These are phyloP conservation scores for Limenitis camilla DNA, from an alignment of 2,888 invertebrate genomes.

Conservation along the genomic window DNA sequence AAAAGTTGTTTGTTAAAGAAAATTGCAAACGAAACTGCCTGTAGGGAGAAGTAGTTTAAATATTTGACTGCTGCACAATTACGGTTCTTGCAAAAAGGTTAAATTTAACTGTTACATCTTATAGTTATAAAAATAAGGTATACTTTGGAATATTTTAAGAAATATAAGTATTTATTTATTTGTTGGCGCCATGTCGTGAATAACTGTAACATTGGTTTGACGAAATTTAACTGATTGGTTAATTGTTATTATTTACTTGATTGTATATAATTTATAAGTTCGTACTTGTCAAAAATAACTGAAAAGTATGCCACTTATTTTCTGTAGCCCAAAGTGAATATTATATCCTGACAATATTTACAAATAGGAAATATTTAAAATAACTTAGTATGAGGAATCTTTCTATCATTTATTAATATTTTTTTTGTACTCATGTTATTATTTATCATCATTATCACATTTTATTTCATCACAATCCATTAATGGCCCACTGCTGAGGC, in stretches of 20 bases:
- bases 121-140: slow-evolving; percentile 19
- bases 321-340: too few relatives aligned
- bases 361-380: too few relatives aligned
- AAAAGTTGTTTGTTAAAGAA: slow-evolving; percentile 31
- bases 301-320: too few relatives aligned
- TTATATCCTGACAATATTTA: too few relatives aligned
- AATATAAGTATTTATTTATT: slow-evolving; percentile 28
- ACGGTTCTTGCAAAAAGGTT: slow-evolving; percentile 49
- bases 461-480: too few relatives aligned
- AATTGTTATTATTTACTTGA: slow-evolving; percentile 53
- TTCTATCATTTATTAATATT: not conserved
- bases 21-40: slow-evolving; percentile 43
- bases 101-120: slow-evolving; percentile 27
- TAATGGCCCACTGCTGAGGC: too few relatives aligned
- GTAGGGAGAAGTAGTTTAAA: slow-evolving; percentile 54
- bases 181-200: slow-evolving; percentile 49
- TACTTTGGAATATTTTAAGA: not conserved
- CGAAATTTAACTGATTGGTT: slow-evolving; percentile 63
- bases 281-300: slow-evolving; percentile 35
- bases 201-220: slow-evolving; percentile 65
- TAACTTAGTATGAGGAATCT: too few relatives aligned
- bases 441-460: not conserved
- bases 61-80: slow-evolving; percentile 63
- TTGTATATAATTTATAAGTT: slow-evolving; percentile 43
- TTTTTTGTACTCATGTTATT: not conserved